Conservation (phyloP, 2,797 vertebrate genomes). For the Pseudomugil gertrudae region DNA sequence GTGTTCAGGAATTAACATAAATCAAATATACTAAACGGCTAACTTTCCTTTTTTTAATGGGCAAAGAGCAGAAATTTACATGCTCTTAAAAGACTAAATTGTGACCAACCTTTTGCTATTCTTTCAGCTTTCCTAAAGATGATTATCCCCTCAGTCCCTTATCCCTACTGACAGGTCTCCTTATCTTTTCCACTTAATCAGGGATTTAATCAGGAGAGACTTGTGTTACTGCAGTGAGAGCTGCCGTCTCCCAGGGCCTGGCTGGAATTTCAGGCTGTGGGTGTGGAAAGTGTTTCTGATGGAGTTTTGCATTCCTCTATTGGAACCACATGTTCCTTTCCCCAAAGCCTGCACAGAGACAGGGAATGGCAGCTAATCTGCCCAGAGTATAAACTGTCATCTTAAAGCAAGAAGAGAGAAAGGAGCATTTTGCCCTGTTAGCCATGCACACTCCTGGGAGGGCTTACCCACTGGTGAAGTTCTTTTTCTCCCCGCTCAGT, state of each 20-base stretch:
- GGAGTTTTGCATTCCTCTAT: slow-evolving; percentile 79
- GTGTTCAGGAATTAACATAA: slow-evolving; percentile 17
- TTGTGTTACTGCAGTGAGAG: slow-evolving; percentile 72
- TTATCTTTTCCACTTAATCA: slow-evolving; percentile 83
- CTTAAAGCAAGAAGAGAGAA: slow-evolving; percentile 58
- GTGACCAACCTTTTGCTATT: slow-evolving; percentile 56
- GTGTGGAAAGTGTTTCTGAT: slow-evolving; percentile 85
- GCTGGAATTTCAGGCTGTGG: slow-evolving; percentile 83
- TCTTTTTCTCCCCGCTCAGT: slow-evolving; percentile 18
- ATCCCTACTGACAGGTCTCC: slow-evolving; percentile 71
- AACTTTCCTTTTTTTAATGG: slow-evolving; percentile 33
- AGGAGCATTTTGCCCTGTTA: slow-evolving; percentile 60
- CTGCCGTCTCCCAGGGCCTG: slow-evolving; percentile 77
- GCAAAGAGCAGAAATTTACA: slow-evolving; percentile 37
- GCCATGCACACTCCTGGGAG: slow-evolving; percentile 53
- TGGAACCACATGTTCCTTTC: slow-evolving; percentile 84
- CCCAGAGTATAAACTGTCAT: slow-evolving; percentile 62
- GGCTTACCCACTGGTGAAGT: slow-evolving; percentile 50
- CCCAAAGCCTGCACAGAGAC: slow-evolving; percentile 69
- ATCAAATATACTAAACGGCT: slow-evolving; percentile 21
- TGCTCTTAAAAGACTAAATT: slow-evolving; percentile 30
- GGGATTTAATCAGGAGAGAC: slow-evolving; percentile 77
- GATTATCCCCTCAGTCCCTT: slow-evolving; percentile 64
- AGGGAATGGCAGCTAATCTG: slow-evolving; percentile 74
- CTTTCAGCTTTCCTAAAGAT: slow-evolving; percentile 64